Conservation (phyloP, 2,113 vertebrate genomes). For the Anoura caudifer region DNA sequence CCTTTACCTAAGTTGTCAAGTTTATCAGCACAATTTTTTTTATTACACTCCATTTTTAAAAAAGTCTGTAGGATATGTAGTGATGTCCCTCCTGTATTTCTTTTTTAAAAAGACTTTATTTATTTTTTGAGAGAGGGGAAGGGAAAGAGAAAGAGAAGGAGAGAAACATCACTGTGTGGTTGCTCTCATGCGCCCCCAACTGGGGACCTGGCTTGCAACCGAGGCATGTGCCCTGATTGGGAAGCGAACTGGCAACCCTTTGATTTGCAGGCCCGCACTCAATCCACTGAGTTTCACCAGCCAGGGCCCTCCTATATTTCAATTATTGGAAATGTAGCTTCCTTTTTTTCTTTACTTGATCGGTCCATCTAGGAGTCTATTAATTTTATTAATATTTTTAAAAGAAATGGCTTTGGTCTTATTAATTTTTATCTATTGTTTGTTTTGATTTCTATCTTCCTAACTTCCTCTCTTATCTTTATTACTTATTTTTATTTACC, state of each 20-base stretch:
- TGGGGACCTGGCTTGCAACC: too few species aligned
- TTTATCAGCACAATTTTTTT: neutral
- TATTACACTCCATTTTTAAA: neutral
- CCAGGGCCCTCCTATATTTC: neutral
- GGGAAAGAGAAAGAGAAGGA: too few species aligned
- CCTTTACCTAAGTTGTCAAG: neutral
- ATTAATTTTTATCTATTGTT: neutral
- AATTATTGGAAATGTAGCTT: neutral
- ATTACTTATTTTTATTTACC: neutral
- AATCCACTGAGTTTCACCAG: too few species aligned
- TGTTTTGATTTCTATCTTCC: slow-evolving; percentile 11
- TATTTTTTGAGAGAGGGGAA: too few species aligned
- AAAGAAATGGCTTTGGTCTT: neutral
- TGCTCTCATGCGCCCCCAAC: too few species aligned
- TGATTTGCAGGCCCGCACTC: too few species aligned
- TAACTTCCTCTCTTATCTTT: neutral
- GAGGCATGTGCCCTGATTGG: too few species aligned
- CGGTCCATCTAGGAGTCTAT: neutral
- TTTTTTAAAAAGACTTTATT: too few species aligned
- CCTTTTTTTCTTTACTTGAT: neutral
- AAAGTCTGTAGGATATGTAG: neutral
- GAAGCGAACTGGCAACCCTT: too few species aligned
- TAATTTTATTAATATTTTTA: neutral
- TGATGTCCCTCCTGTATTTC: neutral
- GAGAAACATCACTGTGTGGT: too few species aligned